These are phyloP conservation scores for Mesodorylaimus sp. DNA, from an alignment of 2,888 invertebrate species.

Conservation along the genomic window DNA sequence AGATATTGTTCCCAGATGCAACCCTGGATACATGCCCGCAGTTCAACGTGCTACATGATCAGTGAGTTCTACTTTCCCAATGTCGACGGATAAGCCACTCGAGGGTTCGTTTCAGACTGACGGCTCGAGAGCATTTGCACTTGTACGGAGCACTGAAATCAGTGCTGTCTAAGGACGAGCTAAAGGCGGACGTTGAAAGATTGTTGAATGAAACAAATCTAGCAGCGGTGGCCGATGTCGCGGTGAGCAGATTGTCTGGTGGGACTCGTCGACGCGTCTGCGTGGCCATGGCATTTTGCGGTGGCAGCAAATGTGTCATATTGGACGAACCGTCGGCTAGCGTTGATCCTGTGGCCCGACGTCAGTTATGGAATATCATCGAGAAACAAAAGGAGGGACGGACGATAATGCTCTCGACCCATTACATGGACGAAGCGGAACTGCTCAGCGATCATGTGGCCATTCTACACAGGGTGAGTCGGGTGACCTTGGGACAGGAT, in stretches of 20 bases:
- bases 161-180: background rate
- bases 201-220: background rate
- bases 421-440: constrained; percentile 36
- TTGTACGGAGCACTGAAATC: background rate
- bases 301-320: constrained; percentile 32
- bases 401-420: constrained; percentile 34
- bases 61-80: too few relatives aligned
- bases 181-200: background rate
- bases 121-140: background rate
- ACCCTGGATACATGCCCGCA: too few relatives aligned
- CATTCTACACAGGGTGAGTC: constrained; percentile 16
- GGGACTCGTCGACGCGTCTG: constrained; percentile 29
- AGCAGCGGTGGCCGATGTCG: background rate
- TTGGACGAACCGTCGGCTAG: constrained; percentile 34
- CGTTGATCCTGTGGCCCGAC: constrained; percentile 34
- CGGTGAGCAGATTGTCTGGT: background rate
- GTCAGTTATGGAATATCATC: constrained; percentile 32
- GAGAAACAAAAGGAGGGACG: constrained; percentile 14
- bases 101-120: background rate
- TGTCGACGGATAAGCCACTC: too few relatives aligned
- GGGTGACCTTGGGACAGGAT: too few relatives aligned
- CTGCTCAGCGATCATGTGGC: constrained; percentile 33
- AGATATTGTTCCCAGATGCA: too few relatives aligned
- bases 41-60: constrained; percentile 33
- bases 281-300: constrained; percentile 35